These are phyloP conservation scores for Scartelaos histophorus DNA, from an alignment of 2,113 vertebrate genomes.

Conservation along the genomic window DNA sequence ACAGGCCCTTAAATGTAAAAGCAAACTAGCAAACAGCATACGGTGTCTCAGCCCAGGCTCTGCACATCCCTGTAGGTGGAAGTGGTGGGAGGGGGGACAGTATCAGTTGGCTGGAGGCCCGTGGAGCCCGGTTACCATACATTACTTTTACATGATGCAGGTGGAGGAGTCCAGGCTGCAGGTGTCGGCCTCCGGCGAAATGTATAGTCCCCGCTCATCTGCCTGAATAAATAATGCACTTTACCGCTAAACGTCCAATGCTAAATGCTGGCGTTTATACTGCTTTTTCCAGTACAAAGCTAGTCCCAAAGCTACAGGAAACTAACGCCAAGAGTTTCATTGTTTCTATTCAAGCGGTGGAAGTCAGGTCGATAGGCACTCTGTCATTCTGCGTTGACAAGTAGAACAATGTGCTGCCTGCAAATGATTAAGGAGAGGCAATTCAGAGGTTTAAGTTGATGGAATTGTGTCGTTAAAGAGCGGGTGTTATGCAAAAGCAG, in stretches of 20 bases:
- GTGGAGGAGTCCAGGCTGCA: background rate
- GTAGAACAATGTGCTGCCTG: background rate
- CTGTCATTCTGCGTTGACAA: background rate
- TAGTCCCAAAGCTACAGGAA: background rate
- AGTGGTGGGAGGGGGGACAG: background rate
- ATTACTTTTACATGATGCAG: constrained; percentile 9
- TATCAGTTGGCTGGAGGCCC: background rate
- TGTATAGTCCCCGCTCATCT: background rate
- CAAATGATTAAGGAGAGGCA: background rate
- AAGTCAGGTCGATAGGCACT: background rate
- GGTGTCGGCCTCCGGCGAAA: background rate
- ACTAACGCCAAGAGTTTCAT: background rate
- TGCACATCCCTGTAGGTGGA: too few relatives aligned
- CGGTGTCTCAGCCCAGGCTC: too few relatives aligned
- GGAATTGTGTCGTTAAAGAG: too few relatives aligned
- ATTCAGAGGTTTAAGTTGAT: too few relatives aligned
- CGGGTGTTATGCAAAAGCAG: too few relatives aligned
- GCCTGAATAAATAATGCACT: background rate
- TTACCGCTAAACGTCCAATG: background rate
- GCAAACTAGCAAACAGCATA: too few relatives aligned
- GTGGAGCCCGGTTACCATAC: background rate
- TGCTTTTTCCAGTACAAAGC: background rate
- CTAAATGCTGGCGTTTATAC: background rate
- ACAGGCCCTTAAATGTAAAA: too few relatives aligned
- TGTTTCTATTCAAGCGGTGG: background rate